A percentile compares a stretch with the other conserved stretches of the same genome.
Conservation (phyloP, 2,113 vertebrate genomes). For the Paramisgurnus dabryanus region DNA sequence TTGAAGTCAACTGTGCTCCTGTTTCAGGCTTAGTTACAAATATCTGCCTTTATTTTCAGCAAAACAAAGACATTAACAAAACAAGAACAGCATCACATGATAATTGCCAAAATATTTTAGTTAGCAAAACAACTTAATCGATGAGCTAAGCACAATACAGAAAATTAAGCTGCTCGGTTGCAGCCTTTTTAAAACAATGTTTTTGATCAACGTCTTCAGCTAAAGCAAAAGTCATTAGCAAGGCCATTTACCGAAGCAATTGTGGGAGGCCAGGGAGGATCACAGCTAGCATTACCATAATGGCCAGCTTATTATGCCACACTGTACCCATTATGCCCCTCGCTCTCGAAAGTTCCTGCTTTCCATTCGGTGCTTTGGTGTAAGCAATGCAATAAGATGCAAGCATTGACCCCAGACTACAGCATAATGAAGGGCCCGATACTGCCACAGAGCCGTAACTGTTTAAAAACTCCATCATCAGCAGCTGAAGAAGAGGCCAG, state of each 20-base stretch:
- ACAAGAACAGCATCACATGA: no score
- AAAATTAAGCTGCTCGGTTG: neutral
- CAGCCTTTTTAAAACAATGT: conserved; percentile 18
- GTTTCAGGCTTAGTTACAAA: no score
- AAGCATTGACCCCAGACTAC: conserved; percentile 8
- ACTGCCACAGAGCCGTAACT: neutral
- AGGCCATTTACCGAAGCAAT: conserved; percentile 11
- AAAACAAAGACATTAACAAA: no score
- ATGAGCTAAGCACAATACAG: conserved; percentile 11
- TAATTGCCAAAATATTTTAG: no score
- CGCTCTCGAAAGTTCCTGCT: neutral
- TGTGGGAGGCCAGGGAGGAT: conserved; percentile 6
- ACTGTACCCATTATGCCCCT: neutral
- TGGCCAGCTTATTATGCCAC: neutral
- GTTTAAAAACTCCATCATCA: conserved; percentile 28
- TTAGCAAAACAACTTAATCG: no score
- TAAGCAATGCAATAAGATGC: conserved; percentile 21
- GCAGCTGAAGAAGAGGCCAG: conserved; percentile 8
- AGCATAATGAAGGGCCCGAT: conserved; percentile 3
- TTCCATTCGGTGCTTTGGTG: neutral
- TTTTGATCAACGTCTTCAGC: conserved; percentile 27
- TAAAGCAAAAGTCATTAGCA: conserved; percentile 20
- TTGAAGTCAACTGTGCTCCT: no score
- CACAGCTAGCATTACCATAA: conserved; percentile 23
- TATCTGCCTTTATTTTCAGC: no score